These are phyloP conservation scores for Cheilosia pagana DNA, from an alignment of 2,888 invertebrate species.

Conservation along the genomic window DNA sequence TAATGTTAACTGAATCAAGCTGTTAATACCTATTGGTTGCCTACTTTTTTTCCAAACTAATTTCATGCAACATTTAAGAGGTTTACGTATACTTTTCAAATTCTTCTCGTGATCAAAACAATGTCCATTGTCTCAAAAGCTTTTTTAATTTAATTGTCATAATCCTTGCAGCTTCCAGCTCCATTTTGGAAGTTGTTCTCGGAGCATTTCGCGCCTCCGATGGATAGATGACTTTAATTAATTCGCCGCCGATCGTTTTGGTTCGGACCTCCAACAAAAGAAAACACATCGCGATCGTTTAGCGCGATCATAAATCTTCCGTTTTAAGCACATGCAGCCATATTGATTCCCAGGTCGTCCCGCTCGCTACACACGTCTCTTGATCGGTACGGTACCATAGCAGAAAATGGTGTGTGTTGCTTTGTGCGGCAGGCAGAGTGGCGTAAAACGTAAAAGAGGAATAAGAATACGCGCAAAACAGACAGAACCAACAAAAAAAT, in stretches of 20 bases:
- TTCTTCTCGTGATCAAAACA: not conserved
- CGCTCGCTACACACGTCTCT: not conserved
- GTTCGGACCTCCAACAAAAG: constrained; percentile 68
- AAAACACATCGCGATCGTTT: constrained; percentile 66
- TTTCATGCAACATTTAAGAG: too few relatives aligned
- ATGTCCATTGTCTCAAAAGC: not conserved
- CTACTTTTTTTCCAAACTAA: too few relatives aligned
- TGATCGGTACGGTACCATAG: constrained; percentile 24
- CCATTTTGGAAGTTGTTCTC: constrained; percentile 15
- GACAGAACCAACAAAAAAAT: constrained; percentile 6
- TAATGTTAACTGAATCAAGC: too few relatives aligned
- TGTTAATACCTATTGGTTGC: too few relatives aligned
- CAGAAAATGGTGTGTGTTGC: constrained; percentile 61
- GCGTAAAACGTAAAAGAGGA: constrained; percentile 17
- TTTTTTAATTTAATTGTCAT: constrained; percentile 29
- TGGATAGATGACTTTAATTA: constrained; percentile 49
- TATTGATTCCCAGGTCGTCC: constrained; percentile 53
- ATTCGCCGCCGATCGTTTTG: constrained; percentile 51
- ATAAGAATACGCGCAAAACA: constrained; percentile 31
- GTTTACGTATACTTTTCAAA: too few relatives aligned
- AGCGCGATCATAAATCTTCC: constrained; percentile 65
- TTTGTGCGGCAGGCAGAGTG: constrained; percentile 47
- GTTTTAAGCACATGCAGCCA: constrained; percentile 71
- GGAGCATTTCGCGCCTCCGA: constrained; percentile 9
- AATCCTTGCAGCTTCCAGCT: constrained; percentile 2